phyloP scores from a whole-genome alignment of 1,140 invertebrate species.

The Drosophila azteca region DNA sequence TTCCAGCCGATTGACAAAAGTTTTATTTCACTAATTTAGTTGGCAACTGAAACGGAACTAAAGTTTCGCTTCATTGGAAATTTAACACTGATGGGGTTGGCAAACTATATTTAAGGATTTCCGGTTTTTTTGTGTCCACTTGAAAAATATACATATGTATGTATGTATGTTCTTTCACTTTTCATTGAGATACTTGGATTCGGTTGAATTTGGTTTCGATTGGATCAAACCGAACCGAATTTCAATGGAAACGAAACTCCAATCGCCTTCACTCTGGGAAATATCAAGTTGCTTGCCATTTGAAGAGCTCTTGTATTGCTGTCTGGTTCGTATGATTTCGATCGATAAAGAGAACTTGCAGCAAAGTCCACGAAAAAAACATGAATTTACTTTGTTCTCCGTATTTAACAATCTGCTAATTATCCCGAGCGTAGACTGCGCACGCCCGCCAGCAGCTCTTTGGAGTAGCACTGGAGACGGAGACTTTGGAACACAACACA shows the following conservation, averaged over 20 bases:
- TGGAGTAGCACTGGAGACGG: neutral
- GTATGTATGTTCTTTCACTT: too few relatives aligned
- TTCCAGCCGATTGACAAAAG: slow-evolving; percentile 27
- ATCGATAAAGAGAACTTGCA: neutral
- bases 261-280: neutral
- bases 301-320: slow-evolving; percentile 3
- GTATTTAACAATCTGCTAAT: slow-evolving; percentile 3
- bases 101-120: too few relatives aligned
- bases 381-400: too few relatives aligned
- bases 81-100: neutral
- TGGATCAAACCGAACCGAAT: neutral
- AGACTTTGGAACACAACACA: neutral
- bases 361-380: neutral
- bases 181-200: slow-evolving; percentile 9
- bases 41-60: slow-evolving; percentile 21
- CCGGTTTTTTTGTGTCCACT: too few relatives aligned
- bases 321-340: slow-evolving; percentile 1
- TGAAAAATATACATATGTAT: too few relatives aligned
- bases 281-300: slow-evolving; percentile 23
- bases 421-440: too few relatives aligned
- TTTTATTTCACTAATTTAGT: slow-evolving; percentile 41
- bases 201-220: slow-evolving; percentile 9
- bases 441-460: too few relatives aligned
- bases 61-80: too few relatives aligned
- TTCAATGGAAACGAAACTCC: slow-evolving; percentile 1